Base-by-base conservation (phyloP, 2,888 invertebrate species). In the Thelaira solivaga region DNA sequence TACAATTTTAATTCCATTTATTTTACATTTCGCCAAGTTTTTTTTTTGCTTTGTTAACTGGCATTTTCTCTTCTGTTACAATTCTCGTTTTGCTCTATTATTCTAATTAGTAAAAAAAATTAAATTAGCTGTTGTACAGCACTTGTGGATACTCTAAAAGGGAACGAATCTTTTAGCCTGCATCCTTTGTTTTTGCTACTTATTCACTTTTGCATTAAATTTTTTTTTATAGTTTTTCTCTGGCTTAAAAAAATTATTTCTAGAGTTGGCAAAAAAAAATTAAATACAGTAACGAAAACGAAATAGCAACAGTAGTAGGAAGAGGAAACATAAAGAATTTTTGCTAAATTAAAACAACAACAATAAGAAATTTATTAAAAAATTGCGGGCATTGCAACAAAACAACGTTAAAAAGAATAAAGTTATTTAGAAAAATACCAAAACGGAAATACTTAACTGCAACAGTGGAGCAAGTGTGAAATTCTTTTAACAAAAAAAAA, bases 91-190 rank as follows among this genome's bases (percentile, higher is more conserved):
- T n/a, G n/a, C n/a, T n/a, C n/a, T n/a, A n/a, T 41, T 41, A 5
- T 39, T 41, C 7, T 51, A 41, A 53, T 65, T 53, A 65, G 41
- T 26, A 31, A 16, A 6, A 51, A 43, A 29, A 34, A 16, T 8
- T 41, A 24, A 49, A 39, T 29, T 22, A 65, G 39, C 41, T 49
- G 24, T 11, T 47, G 34, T 11, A 16, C 4, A 24, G 4, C 7
- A 10, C 20, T n/a, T 26, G 16, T 31, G 13, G 31, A 8, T 31
- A n/a, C n/a, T n/a, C n/a, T n/a, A n/a, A n/a, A 11, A 4, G 24
- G 10, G 8, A 3, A 31, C 10, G 47, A 62, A 31, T 61, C 22
- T 47, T 11, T 13, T 31, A 59, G 11, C 18, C 36, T n/a, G n/a
- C 36, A 36, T 36, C 5, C 13, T 36, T 36, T 26, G 6, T 26